phyloP scores from a whole-genome alignment of 1,140 invertebrate species.

The Scaptomyza graminum region DNA sequence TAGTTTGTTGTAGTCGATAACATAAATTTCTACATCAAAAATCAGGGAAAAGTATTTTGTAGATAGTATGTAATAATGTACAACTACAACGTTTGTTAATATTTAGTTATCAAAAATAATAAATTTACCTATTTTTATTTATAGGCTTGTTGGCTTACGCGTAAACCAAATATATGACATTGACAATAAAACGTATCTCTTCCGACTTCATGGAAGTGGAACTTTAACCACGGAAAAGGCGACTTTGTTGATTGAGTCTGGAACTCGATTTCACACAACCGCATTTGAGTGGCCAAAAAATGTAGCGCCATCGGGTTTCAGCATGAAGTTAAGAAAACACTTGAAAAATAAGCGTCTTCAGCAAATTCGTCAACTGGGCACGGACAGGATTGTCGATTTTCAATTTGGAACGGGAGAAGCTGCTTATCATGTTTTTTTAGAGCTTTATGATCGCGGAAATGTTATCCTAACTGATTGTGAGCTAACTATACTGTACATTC shows the following conservation, averaged over 20 bases:
- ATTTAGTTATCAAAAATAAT: no score
- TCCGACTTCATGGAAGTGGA: constrained; percentile 91
- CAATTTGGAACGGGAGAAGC: constrained; percentile 98
- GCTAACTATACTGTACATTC: constrained; percentile 95
- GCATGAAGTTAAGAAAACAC: constrained; percentile 99
- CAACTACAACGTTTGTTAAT: no score
- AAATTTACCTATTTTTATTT: constrained; percentile 41
- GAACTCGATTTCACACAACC: constrained; percentile 96
- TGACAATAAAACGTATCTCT: constrained; percentile 97
- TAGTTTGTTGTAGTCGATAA: no score
- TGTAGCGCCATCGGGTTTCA: constrained; percentile 96
- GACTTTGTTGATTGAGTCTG: constrained; percentile 95
- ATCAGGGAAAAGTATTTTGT: no score
- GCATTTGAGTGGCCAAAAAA: constrained; percentile 99
- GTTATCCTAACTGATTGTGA: constrained; percentile 97
- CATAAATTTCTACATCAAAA: no score
- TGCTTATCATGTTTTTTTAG: constrained; percentile 97
- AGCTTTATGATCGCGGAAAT: constrained; percentile 98
- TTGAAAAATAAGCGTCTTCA: constrained; percentile 98
- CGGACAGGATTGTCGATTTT: constrained; percentile 95
- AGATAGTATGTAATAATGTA: no score
- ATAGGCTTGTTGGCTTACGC: constrained; percentile 94
- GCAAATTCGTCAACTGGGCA: constrained; percentile 92
- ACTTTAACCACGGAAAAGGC: constrained; percentile 95
- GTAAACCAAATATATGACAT: constrained; percentile 99